Conservation (phyloP, 2,888 invertebrate species). For the Papilio gigon region DNA sequence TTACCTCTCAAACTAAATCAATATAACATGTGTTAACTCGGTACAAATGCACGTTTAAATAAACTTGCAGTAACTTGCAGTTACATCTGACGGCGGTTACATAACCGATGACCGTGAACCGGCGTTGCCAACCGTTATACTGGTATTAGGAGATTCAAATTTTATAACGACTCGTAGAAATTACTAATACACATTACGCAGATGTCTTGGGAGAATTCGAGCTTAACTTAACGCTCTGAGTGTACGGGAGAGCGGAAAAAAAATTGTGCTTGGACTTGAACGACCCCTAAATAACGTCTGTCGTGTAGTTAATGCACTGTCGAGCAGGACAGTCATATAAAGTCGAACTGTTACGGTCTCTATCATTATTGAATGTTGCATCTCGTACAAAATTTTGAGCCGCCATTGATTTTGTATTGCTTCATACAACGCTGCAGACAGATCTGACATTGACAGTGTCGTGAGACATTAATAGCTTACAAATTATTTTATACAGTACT, state of each 20-base stretch:
- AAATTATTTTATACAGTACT: neutral
- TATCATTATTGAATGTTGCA: neutral
- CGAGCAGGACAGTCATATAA: too few relatives aligned
- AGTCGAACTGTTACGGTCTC: too few relatives aligned
- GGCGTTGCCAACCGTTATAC: neutral
- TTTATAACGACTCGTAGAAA: neutral
- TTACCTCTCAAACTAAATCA: neutral
- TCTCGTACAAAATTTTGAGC: neutral
- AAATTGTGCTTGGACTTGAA: too few relatives aligned
- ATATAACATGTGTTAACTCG: neutral
- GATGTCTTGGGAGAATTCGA: too few relatives aligned
- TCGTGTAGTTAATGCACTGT: too few relatives aligned
- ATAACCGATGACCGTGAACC: slow-evolving; percentile 45
- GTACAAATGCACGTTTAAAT: neutral
- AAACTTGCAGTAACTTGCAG: neutral
- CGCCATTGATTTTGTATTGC: neutral
- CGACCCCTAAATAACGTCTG: too few relatives aligned
- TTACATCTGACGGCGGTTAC: neutral
- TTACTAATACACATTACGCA: too few relatives aligned
- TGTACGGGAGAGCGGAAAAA: too few relatives aligned
- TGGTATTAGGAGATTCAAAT: neutral
- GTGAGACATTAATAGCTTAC: slow-evolving; percentile 13
- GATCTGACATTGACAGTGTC: slow-evolving; percentile 31
- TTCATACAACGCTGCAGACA: slow-evolving; percentile 14
- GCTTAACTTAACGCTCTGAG: too few relatives aligned